Evolutionary conservation across 2,888 invertebrate genomes (phyloP), one percentile per base, ranked within the genome.

Genomic region (Morpho achilles): DNA sequence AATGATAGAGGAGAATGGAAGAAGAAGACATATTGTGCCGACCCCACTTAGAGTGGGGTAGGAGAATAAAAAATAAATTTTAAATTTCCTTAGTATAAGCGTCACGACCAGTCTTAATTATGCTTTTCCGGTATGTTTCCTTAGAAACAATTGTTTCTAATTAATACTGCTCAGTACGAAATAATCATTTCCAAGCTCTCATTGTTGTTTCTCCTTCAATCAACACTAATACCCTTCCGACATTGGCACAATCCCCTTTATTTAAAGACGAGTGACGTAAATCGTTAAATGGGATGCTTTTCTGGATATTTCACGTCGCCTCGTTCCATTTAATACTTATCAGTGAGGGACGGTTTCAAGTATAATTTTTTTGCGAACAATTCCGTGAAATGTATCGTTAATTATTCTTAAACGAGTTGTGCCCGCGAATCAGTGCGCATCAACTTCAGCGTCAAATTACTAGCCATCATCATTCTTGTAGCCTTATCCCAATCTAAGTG

Each of bases 151-250:
- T 10, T 7, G 50, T 39, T 58, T 23, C 10, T 10, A 42, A 51
- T 51, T 22, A 47, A 53, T 23, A 56, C 39, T 52, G 56, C 22
- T 22, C 46, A 32, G 51, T 54, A 59, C 39, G 49, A 39, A 56
- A 61, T 50, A 46, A 56, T 52, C 50, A 47, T 56, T 47, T 42
- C 8, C 47, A 57, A 42, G 44, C 53, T 50, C 61, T 56, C 43
- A 32, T 58, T 58, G 50, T 62, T 64, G 54, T 62, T 62, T 59
- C 58, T 59, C 54, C 56, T 51, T 32, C 51, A 62, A 59, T 60
- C 59, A 61, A 60, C 60, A 56, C 45, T 59, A 64, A 63, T 59
- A 60, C 63, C 57, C 22, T 44, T 22, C 52, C 50, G 62, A 52
- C 60, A 52, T 59, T 44, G 57, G 57, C 43, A 48, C 57, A 64